Percentiles rank a stretch among this genome's conserved stretches.
phyloP scores from a whole-genome alignment of 2,113 vertebrate genomes.

The Antechinus flavipes region DNA sequence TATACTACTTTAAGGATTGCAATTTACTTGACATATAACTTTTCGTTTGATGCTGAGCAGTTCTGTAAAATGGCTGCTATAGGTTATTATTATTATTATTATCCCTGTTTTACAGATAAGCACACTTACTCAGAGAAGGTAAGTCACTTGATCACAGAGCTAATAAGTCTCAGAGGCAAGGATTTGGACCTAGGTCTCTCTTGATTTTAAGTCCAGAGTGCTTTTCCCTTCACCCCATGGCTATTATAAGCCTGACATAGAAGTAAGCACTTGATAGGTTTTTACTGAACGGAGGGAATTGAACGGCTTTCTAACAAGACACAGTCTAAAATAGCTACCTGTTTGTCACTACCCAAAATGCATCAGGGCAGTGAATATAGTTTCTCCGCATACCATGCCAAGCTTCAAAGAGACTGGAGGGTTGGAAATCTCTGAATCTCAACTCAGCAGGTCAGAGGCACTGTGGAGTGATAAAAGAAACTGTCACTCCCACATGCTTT shows the following conservation, averaged over 20 bases:
- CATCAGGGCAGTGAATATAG: background rate
- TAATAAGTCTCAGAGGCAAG: background rate
- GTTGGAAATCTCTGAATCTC: slow-evolving; percentile 20
- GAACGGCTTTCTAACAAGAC: background rate
- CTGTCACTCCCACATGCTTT: background rate
- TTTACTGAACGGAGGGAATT: background rate
- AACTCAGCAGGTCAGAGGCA: background rate
- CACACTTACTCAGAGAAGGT: background rate
- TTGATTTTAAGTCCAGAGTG: background rate
- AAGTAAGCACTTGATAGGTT: background rate
- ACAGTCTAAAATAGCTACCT: background rate
- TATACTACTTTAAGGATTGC: background rate
- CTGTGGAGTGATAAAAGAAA: background rate
- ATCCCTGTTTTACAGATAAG: background rate
- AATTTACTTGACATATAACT: background rate
- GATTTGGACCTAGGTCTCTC: background rate
- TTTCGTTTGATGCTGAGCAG: background rate
- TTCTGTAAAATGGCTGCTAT: background rate
- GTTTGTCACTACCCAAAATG: background rate
- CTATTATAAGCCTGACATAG: background rate
- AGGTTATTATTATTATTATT: background rate
- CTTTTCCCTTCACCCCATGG: background rate
- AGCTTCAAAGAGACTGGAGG: slow-evolving; percentile 6
- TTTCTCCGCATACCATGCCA: background rate
- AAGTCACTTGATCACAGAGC: background rate